Evolutionary conservation across 1,140 invertebrate genomes (phyloP).

Genomic region (Drosophila grimshawi): DNA sequence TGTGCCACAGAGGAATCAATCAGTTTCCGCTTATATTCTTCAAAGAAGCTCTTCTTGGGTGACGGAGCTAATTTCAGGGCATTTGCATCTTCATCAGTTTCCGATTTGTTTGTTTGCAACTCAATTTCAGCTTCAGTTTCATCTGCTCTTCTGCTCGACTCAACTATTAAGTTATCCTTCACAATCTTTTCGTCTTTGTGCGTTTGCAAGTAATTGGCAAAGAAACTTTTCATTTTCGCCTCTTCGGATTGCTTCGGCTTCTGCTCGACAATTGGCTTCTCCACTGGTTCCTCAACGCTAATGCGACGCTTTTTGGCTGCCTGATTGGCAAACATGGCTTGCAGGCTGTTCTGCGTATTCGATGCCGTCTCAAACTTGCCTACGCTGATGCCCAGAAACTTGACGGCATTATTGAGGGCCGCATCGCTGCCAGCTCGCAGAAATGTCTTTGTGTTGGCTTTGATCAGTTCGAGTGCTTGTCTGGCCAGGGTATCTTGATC

Average conservation of each 20-base stretch:
- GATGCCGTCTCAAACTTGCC: conserved; percentile 89
- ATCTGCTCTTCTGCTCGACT: neutral
- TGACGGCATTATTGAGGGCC: conserved; percentile 86
- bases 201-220: conserved; percentile 62
- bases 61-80: neutral
- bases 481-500: conserved; percentile 87
- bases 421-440: conserved; percentile 74
- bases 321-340: conserved; percentile 80
- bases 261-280: conserved; percentile 17
- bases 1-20: conserved; percentile 23
- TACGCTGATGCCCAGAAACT: conserved; percentile 90
- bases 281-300: conserved; percentile 43
- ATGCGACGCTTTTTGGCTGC: conserved; percentile 67
- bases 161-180: neutral
- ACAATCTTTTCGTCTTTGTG: conserved; percentile 29
- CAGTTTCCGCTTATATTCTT: conserved; percentile 59
- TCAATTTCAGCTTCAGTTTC: neutral
- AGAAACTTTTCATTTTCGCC: conserved; percentile 65
- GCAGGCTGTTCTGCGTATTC: conserved; percentile 85
- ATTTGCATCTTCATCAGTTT: neutral
- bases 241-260: conserved; percentile 60
- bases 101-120: neutral
- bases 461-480: conserved; percentile 87
- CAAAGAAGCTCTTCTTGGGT: conserved; percentile 54
- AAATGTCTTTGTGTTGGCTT: conserved; percentile 85